Evolutionary conservation across 2,113 vertebrate genomes (phyloP).

Genomic region (Steatornis caripensis): DNA sequence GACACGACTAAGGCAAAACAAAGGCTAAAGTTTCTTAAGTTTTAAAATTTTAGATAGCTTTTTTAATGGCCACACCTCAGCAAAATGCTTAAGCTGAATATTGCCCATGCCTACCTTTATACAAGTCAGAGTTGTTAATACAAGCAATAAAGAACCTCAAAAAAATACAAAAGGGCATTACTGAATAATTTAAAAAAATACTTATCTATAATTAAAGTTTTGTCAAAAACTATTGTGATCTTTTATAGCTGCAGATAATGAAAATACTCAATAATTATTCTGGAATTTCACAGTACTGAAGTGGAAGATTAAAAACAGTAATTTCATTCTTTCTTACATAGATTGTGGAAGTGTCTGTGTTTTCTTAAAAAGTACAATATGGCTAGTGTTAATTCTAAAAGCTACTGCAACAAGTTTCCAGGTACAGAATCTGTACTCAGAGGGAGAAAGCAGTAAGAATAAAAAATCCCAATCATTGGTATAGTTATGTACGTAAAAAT

Average conservation of each 20-base stretch:
- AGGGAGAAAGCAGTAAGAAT: not conserved
- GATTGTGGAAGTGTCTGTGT: not conserved
- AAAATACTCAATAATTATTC: slow-evolving; percentile 40
- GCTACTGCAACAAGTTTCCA: not conserved
- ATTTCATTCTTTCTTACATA: not conserved
- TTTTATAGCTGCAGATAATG: slow-evolving; percentile 24
- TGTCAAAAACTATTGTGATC: slow-evolving; percentile 35
- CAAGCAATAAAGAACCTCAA: not conserved
- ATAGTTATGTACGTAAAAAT: not conserved
- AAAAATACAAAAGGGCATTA: slow-evolving; percentile 8
- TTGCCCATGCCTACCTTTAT: not conserved
- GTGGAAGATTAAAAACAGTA: slow-evolving; percentile 13
- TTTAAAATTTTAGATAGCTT: not conserved
- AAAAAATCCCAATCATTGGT: not conserved
- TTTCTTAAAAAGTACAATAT: not conserved
- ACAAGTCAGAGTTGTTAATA: not conserved
- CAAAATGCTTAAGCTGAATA: not conserved
- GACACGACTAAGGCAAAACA: not conserved
- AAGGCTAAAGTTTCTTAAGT: not conserved
- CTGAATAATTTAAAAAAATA: slow-evolving; percentile 27
- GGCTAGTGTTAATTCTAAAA: not conserved
- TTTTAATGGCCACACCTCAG: not conserved
- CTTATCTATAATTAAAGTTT: slow-evolving; percentile 21
- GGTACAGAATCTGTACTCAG: not conserved
- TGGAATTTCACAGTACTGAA: slow-evolving; percentile 32